phyloP scores from a whole-genome alignment of 2,113 vertebrate genomes.

The Charina bottae region DNA sequence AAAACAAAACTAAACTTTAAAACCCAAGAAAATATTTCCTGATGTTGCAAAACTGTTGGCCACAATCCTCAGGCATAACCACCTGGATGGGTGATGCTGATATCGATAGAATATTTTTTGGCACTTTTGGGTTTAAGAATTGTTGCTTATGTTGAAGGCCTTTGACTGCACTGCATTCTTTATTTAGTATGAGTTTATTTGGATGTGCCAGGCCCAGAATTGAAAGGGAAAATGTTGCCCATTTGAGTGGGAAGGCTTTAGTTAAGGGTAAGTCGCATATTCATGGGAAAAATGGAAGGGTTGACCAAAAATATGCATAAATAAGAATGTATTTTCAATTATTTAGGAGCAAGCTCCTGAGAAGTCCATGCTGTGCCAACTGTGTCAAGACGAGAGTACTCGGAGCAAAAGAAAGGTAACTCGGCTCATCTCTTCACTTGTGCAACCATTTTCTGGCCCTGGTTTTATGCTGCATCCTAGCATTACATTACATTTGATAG shows the following conservation, averaged over 20 bases:
- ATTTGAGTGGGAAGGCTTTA: background rate
- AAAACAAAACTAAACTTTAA: background rate
- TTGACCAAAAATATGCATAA: background rate
- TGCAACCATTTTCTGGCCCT: background rate
- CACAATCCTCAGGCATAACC: background rate
- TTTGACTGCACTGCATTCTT: background rate
- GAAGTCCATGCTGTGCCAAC: slow-evolving; percentile 72
- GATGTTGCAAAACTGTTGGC: background rate
- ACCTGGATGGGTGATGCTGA: background rate
- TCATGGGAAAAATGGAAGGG: background rate
- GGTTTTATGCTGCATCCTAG: too few species aligned
- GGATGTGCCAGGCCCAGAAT: background rate
- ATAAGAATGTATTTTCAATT: background rate
- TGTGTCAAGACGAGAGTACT: slow-evolving; percentile 80
- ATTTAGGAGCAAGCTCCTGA: slow-evolving; percentile 71
- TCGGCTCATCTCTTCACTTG: accelerated
- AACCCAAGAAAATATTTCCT: background rate
- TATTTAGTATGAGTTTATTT: background rate
- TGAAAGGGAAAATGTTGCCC: background rate
- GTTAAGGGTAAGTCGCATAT: background rate
- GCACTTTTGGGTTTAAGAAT: background rate
- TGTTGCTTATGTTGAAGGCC: background rate
- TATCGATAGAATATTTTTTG: background rate
- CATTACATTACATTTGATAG: too few species aligned
- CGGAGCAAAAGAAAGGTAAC: slow-evolving; percentile 79